phyloP scores from a whole-genome alignment of 2,113 vertebrate species.

The Pyxicephalus adspersus region DNA sequence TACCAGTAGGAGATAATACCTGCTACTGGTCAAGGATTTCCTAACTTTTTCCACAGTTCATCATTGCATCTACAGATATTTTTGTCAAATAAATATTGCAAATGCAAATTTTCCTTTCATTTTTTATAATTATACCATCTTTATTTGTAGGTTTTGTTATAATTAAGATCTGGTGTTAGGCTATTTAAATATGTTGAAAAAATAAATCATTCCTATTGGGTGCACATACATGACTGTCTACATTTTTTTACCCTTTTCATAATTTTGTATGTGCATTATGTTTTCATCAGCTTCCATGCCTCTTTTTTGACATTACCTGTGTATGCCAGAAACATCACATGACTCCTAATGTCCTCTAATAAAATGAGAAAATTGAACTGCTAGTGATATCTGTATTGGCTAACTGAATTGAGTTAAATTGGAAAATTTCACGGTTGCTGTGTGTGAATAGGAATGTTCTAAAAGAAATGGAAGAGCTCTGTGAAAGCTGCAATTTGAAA shows the following conservation, averaged over 20 bases:
- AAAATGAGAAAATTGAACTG: conserved; percentile 37
- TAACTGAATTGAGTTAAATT: conserved; percentile 44
- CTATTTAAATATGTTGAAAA: too few relatives aligned
- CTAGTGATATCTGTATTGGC: conserved; percentile 36
- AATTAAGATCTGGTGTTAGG: too few relatives aligned
- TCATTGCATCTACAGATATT: too few relatives aligned
- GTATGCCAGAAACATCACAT: conserved; percentile 26
- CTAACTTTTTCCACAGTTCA: too few relatives aligned
- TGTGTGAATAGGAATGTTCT: not conserved
- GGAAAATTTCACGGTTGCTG: conserved; percentile 20
- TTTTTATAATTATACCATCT: too few relatives aligned
- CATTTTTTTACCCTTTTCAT: not conserved
- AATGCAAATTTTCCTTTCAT: too few relatives aligned
- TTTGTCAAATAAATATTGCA: too few relatives aligned
- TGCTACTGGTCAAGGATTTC: too few relatives aligned
- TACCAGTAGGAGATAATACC: too few relatives aligned
- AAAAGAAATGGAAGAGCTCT: conserved; percentile 23
- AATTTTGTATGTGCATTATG: not conserved
- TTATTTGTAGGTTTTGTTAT: too few relatives aligned
- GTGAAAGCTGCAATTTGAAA: conserved; percentile 20
- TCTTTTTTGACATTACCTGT: conserved; percentile 5
- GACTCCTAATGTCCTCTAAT: conserved; percentile 21
- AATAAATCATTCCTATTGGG: too few relatives aligned
- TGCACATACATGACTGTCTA: not conserved
- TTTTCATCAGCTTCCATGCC: not conserved